phyloP scores from a whole-genome alignment of 2,797 vertebrate species.

The Artibeus jamaicensis region DNA sequence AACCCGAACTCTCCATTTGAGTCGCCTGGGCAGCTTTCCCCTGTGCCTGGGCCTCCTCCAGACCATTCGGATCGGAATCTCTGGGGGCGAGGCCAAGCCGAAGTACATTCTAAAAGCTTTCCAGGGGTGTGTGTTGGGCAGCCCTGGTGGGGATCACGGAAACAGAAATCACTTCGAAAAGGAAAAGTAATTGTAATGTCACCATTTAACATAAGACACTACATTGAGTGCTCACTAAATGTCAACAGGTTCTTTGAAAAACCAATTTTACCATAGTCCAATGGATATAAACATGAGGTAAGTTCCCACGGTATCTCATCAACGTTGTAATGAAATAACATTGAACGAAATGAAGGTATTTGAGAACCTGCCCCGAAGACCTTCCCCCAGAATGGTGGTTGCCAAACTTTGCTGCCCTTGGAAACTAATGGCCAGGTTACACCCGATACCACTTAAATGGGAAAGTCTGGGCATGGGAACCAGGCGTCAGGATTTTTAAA shows the following conservation, averaged over 20 bases:
- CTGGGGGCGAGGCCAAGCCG: neutral
- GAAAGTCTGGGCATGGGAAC: neutral
- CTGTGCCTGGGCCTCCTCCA: neutral
- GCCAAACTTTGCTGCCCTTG: neutral
- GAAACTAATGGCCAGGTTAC: neutral
- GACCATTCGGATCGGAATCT: neutral
- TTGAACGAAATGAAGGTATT: neutral
- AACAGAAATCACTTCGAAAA: neutral
- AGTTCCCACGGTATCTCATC: neutral
- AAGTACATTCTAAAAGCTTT: neutral
- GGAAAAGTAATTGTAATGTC: neutral
- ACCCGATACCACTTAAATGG: neutral
- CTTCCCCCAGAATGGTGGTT: neutral
- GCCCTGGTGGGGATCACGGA: neutral
- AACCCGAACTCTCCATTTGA: neutral
- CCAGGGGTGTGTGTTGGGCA: neutral
- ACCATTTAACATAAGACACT: neutral
- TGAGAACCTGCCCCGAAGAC: neutral
- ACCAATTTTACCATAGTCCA: neutral
- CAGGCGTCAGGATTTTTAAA: neutral
- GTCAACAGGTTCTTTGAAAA: neutral
- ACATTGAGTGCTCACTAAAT: neutral
- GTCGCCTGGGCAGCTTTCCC: neutral
- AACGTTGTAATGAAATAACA: neutral
- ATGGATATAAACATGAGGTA: neutral